phyloP scores from a whole-genome alignment of 1,140 invertebrate genomes.

The Drosophila erecta region DNA sequence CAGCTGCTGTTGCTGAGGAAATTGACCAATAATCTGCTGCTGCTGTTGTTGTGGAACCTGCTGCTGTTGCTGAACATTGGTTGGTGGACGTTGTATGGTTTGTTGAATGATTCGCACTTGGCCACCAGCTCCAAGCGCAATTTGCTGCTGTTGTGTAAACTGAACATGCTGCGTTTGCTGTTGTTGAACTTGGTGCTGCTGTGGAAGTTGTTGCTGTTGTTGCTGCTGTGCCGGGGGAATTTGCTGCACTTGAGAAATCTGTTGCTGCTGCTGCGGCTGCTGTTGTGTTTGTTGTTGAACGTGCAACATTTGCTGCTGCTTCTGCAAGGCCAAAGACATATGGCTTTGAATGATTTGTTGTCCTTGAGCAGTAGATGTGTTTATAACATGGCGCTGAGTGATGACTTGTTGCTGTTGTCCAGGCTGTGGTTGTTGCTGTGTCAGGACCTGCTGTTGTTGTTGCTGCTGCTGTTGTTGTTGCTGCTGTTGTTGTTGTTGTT shows the following conservation, averaged over 20 bases:
- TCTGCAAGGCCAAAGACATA: conserved; percentile 72
- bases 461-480: conserved; percentile 56
- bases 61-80: conserved; percentile 34
- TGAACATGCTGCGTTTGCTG: conserved; percentile 64
- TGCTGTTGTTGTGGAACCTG: conserved; percentile 53
- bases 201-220: conserved; percentile 26
- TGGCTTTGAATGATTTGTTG: conserved; percentile 83
- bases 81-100: conserved; percentile 64
- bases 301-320: conserved; percentile 75
- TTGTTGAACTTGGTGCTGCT: conserved; percentile 16
- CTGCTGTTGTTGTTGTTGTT: conserved; percentile 32
- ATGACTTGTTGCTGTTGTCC: conserved; percentile 74
- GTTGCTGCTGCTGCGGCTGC: conserved; percentile 17
- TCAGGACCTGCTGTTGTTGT: conserved; percentile 39
- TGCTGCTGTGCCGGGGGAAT: conserved; percentile 12
- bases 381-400: conserved; percentile 79
- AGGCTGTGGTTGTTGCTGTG: conserved; percentile 38
- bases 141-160: conserved; percentile 68
- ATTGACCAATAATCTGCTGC: conserved; percentile 62
- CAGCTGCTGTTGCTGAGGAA: conserved; percentile 57
- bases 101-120: conserved; percentile 82
- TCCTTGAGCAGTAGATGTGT: conserved; percentile 80
- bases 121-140: conserved; percentile 61
- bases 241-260: conserved; percentile 1
- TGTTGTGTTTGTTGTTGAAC: conserved; percentile 59